Base-by-base conservation (phyloP, 2,888 invertebrate species). In the Cantharis lateralis region DNA sequence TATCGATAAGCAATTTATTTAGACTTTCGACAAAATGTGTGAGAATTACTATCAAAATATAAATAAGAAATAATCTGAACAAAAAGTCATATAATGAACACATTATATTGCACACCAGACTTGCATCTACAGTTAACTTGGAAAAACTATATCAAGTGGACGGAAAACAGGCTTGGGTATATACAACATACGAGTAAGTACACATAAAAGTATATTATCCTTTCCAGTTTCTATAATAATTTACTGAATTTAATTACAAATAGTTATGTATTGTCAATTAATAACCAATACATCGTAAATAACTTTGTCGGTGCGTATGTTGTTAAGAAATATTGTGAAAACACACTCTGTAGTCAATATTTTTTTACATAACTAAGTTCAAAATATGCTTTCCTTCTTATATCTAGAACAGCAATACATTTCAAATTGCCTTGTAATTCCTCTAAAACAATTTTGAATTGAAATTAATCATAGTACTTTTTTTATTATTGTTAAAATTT, bases 191-290 rank as follows among this genome's bases (percentile, higher is more conserved):
- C 10, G 26, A 28, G 10, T 28, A 48, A n/a, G 48, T 48, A 48
- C 48, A 48, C 48, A 48, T 48, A 48, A 48, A 48, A n/a, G 13
- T 48, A 48, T 48, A 48, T 28, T 28, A 28, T 48, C 48, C 48
- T 66, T 66, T 66, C 64, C n/a, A 66, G 64, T 66, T 66, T 66
- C 64, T 66, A 66, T 66, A 66, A 48, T 48, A 48, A 66, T n/a
- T 66, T 66, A 66, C 24, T 20, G 64, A 66, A 20, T 66, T 24
- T 66, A 66, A 66, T 66, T 66, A 66, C 18, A 66, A 66, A 66
- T 18, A 66, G 64, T 66, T 66, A 66, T 66, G 64, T 66, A 24
- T 18, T 66, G 24, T 18, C 64, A 66, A 66, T 66, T 66, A 66
- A 66, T 66, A 66, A 66, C 20, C 18, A 66, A 66, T 24, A 66